Evolutionary conservation across 2,888 invertebrate genomes (phyloP), one percentile per base, ranked within the genome.

Genomic region (Ochropleura plecta): DNA sequence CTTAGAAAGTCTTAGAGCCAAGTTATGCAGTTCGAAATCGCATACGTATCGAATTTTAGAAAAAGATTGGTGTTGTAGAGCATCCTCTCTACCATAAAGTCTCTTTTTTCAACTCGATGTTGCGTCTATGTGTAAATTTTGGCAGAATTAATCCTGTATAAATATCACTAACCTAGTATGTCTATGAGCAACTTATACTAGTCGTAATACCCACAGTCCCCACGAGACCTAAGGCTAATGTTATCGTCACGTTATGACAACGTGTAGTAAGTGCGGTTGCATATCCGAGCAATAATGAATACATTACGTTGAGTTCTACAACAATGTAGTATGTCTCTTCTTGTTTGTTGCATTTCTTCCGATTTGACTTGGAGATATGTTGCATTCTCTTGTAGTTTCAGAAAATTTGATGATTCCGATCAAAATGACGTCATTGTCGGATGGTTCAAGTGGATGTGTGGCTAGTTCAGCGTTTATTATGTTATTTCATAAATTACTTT

Each of bases 311-410:
- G 51, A 48, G 48, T 66, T 78, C 64, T 72, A 82, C 71, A 62
- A 70, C n/a, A 57, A 77, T 60, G 75, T 81, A 83, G 66, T 65
- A 55, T 48, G 20, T 68, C 44, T 73, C n/a, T 64, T 30, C 14
- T 59, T 69, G 69, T 87, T 65, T 71, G 53, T 59, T 76, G 69
- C 64, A 70, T 80, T 81, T 73, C 60, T 70, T 74, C 44, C 82
- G 62, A 87, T 85, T 82, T 69, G 63, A 76, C 75, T 68, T 44
- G n/a, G 42, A 76, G 51, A 49, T 9, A 12, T 57, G 60, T 77
- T 75, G 75, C 51, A 20, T 85, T 85, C 78, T 82, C 79, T 87
- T 82, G 74, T 85, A 74, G 72, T 70, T 72, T 8, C 42, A 40
- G 57, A n/a, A 20, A 9, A n/a, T 64, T n/a, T 0, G 5, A 60